A percentile compares a stretch with the other conserved stretches of the same genome.
Evolutionary conservation across 2,113 vertebrate genomes (phyloP).

Genomic region (Chionomys nivalis): DNA sequence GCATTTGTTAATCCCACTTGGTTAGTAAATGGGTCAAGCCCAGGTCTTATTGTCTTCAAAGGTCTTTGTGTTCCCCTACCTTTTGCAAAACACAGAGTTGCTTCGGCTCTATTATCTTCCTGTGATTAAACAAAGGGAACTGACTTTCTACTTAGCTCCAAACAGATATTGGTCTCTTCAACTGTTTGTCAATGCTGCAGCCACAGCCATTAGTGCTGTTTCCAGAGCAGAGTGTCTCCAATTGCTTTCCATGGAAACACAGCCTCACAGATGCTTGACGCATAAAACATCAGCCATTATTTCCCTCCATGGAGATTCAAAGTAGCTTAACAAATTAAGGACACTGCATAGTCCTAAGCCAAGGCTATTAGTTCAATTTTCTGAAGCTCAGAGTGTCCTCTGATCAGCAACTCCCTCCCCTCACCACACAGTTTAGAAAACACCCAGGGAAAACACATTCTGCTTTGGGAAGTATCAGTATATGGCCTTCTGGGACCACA

Average conservation of each 20-base stretch:
- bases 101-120: not conserved
- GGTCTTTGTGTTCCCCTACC: not conserved
- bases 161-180: not conserved
- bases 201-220: not conserved
- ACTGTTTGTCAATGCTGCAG: not conserved
- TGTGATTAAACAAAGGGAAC: not conserved
- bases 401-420: not conserved
- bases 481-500: not conserved
- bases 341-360: not conserved
- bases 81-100: not conserved
- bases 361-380: slow-evolving; percentile 4
- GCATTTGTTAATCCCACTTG: not conserved
- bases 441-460: not conserved
- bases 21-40: not conserved
- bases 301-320: not conserved
- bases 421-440: not conserved
- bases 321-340: not conserved
- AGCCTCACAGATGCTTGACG: not conserved
- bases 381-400: not conserved
- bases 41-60: not conserved
- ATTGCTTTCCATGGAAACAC: not conserved
- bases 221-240: not conserved
- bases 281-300: not conserved
- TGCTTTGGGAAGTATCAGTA: not conserved
- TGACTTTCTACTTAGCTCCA: slow-evolving; percentile 3